These are phyloP conservation scores for Ennomos fuscantarius DNA, from an alignment of 2,888 invertebrate species.

Conservation along the genomic window DNA sequence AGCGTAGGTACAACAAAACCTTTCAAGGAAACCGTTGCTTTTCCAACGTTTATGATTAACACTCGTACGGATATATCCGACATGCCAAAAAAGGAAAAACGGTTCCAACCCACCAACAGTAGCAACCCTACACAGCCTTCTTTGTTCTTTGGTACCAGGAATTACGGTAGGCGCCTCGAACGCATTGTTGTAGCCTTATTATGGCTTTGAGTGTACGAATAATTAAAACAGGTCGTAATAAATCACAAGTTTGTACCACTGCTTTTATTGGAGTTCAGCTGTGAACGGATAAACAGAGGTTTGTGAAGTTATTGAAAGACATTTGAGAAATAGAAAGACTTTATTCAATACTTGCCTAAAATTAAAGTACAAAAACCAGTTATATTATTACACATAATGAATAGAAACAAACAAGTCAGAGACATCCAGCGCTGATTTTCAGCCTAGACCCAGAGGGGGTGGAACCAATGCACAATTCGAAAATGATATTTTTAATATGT, in stretches of 20 bases:
- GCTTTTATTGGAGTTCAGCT: conserved; percentile 17
- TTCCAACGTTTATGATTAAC: conserved; percentile 10
- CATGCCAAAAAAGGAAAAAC: conserved; percentile 10
- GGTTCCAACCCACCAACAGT: conserved; percentile 16
- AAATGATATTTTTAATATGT: too few species aligned
- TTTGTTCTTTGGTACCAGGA: conserved; percentile 20
- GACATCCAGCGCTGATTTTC: too few species aligned
- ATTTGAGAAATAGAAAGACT: too few species aligned
- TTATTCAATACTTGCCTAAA: too few species aligned
- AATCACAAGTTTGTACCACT: conserved; percentile 17
- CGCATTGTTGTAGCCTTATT: conserved; percentile 34
- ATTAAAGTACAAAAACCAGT: too few species aligned
- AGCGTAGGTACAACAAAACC: not conserved
- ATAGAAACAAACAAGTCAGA: too few species aligned
- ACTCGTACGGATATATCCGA: not conserved
- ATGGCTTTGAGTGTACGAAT: conserved; percentile 26
- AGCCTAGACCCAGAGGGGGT: too few species aligned
- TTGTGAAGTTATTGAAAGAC: conserved; percentile 1
- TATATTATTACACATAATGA: too few species aligned
- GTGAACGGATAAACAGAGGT: conserved; percentile 10
- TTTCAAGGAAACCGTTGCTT: conserved; percentile 12
- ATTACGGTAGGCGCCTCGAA: conserved; percentile 24
- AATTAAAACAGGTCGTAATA: conserved; percentile 31
- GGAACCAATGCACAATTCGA: too few species aligned
- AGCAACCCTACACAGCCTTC: conserved; percentile 12